Percentiles rank a stretch among this genome's conserved stretches.
Conservation (phyloP, 2,797 vertebrate species). For the Natrix natrix region DNA sequence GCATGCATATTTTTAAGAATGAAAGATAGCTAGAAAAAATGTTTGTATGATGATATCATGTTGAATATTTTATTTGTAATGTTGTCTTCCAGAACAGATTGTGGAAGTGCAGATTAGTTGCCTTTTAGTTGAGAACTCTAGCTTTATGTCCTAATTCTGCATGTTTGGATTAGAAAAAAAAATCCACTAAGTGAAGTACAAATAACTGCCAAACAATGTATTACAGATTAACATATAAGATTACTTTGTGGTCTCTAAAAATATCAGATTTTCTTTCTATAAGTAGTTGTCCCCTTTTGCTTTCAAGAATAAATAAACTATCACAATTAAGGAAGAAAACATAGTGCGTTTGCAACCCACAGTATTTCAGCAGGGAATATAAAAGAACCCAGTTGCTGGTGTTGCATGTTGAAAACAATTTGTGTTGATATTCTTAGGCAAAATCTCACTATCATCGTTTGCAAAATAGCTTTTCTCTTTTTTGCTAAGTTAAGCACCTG, state of each 20-base stretch:
- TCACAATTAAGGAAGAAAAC: neutral
- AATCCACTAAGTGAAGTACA: neutral
- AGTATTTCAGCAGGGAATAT: neutral
- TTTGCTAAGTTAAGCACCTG: neutral
- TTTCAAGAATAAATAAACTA: neutral
- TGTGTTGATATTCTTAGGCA: neutral
- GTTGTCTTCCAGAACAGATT: neutral
- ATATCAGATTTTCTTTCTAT: neutral
- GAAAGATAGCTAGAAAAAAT: neutral
- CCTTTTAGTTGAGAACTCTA: neutral
- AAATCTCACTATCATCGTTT: neutral
- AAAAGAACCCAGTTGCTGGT: neutral
- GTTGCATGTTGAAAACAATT: neutral
- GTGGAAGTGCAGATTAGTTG: neutral
- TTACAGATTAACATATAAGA: neutral
- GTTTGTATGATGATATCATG: neutral
- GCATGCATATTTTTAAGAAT: neutral
- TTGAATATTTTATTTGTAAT: neutral
- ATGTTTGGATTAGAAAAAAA: neutral
- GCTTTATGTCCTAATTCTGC: neutral
- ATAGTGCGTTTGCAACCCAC: neutral
- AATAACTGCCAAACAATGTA: conserved; percentile 8
- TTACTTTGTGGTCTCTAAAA: neutral
- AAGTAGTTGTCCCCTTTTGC: neutral
- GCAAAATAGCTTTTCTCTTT: neutral